A percentile compares a stretch with the other conserved stretches of the same genome.
Conservation (phyloP, 2,113 vertebrate genomes). For the Piaya cayana region DNA sequence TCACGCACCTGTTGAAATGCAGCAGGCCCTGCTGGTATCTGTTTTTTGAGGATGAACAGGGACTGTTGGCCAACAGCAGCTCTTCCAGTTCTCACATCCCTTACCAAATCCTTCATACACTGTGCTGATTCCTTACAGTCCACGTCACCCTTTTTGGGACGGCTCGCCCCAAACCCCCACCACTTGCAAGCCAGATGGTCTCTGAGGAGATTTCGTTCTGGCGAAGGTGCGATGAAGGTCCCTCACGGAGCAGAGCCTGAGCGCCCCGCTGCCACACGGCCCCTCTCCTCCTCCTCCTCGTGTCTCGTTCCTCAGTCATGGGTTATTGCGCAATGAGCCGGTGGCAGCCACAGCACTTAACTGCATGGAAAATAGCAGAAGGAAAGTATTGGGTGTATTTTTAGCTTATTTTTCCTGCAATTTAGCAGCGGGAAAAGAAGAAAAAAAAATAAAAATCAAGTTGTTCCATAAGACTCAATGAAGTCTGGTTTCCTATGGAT, state of each 20-base stretch:
- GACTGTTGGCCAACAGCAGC: not conserved
- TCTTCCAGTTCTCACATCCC: not conserved
- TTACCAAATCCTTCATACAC: not conserved
- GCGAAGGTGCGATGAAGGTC: not conserved
- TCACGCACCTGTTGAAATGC: not conserved
- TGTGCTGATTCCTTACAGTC: not conserved
- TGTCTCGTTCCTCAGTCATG: not conserved
- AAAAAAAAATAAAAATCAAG: not conserved
- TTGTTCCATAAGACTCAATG: not conserved
- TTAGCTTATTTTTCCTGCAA: slow-evolving; percentile 55
- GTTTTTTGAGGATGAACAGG: not conserved
- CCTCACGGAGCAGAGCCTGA: not conserved
- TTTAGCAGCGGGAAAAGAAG: not conserved
- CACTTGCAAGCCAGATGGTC: not conserved
- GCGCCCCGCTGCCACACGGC: not conserved
- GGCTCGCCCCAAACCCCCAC: not conserved
- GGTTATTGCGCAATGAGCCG: not conserved
- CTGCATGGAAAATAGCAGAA: slow-evolving; percentile 42
- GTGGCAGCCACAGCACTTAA: not conserved
- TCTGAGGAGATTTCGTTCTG: not conserved
- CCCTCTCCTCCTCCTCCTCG: not conserved
- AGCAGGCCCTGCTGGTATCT: not conserved
- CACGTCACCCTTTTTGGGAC: not conserved
- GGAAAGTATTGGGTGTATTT: slow-evolving; percentile 41
- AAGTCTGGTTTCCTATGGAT: slow-evolving; percentile 49